phyloP scores from a whole-genome alignment of 2,113 vertebrate genomes.

The Mungos mungo region DNA sequence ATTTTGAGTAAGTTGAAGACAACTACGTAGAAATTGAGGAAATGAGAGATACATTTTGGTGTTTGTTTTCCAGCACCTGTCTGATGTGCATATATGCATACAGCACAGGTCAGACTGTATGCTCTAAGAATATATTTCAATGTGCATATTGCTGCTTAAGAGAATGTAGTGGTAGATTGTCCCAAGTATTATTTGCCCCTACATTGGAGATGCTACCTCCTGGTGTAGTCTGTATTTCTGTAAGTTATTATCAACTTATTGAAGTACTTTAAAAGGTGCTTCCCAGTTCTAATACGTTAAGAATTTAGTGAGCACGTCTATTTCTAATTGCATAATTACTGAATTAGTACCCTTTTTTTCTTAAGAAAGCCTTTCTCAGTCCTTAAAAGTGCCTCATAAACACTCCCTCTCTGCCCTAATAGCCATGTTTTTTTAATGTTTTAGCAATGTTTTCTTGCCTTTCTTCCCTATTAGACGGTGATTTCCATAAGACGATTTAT shows the following conservation, averaged over 20 bases:
- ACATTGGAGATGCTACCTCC: background rate
- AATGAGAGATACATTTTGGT: background rate
- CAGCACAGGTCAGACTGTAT: background rate
- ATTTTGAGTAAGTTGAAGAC: background rate
- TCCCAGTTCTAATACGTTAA: background rate
- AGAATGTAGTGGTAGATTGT: background rate
- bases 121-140: background rate
- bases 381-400: background rate
- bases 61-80: background rate
- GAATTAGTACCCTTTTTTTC: background rate
- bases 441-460: background rate
- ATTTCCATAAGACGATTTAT: background rate
- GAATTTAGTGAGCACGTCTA: background rate
- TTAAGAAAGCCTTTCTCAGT: background rate
- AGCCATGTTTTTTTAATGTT: background rate
- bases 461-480: background rate
- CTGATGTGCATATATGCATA: background rate
- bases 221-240: background rate
- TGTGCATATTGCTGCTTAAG: background rate
- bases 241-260: background rate
- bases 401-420: background rate
- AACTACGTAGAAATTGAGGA: background rate
- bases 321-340: background rate
- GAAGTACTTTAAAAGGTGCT: background rate
- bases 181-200: background rate